phyloP scores from a whole-genome alignment of 2,888 invertebrate genomes.

The Abrostola triplasia region DNA sequence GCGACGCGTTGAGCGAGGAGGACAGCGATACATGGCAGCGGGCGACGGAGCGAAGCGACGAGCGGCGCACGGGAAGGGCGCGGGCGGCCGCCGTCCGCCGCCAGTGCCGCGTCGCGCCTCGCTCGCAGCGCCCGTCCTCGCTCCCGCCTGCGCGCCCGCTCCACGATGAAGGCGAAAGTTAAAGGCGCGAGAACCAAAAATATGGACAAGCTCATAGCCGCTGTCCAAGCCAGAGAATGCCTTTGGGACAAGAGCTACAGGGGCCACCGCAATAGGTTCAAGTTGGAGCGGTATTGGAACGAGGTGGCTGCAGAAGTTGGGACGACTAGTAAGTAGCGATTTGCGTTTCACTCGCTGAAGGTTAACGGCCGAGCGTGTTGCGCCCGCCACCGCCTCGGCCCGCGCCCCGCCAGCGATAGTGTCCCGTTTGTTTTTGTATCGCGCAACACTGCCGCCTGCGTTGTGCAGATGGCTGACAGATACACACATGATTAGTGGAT shows the following conservation, averaged over 20 bases:
- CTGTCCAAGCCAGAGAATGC: conserved; percentile 84
- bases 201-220: conserved; percentile 84
- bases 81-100: conserved; percentile 34
- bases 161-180: conserved; percentile 74
- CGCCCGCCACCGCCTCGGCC: conserved; percentile 3
- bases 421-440: conserved; percentile 48
- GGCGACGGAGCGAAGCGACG: conserved; percentile 48
- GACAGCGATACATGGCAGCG: conserved; percentile 46
- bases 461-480: conserved; percentile 24
- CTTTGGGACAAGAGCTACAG: conserved; percentile 84
- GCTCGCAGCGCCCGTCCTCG: conserved; percentile 64
- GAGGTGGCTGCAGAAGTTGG: conserved; percentile 85
- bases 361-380: conserved; percentile 64
- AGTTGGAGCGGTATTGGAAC: conserved; percentile 85
- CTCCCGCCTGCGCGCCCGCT: conserved; percentile 75
- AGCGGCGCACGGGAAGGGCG: conserved; percentile 62
- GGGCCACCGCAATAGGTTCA: conserved; percentile 83
- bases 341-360: conserved; percentile 58
- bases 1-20: conserved; percentile 77
- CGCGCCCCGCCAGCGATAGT: conserved; percentile 23
- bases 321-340: conserved; percentile 81
- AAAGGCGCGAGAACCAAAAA: conserved; percentile 79
- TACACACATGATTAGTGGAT: not conserved
- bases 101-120: conserved; percentile 74
- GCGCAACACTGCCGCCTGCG: conserved; percentile 23